Percentiles rank a stretch among this genome's conserved stretches.
phyloP scores from a whole-genome alignment of 2,888 invertebrate genomes.

The Aleiodes testaceus region DNA sequence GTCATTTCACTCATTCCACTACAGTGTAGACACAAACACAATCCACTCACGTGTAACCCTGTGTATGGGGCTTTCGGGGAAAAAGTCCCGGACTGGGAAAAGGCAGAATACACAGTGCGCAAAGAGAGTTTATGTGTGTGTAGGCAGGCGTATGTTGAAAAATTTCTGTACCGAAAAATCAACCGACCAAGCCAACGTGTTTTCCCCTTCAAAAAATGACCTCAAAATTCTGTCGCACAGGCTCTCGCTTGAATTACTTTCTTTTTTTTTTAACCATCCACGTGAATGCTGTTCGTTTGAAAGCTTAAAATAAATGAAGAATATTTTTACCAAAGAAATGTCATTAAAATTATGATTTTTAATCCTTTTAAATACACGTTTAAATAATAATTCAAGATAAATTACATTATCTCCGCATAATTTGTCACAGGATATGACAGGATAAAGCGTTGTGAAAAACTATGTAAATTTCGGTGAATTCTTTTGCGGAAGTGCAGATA shows the following conservation, averaged over 20 bases:
- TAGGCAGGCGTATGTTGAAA: slow-evolving; percentile 24
- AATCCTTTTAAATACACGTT: no score
- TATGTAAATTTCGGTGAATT: background rate
- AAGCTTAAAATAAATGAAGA: slow-evolving; percentile 9
- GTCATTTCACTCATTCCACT: background rate
- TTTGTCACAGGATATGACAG: background rate
- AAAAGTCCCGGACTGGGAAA: slow-evolving; percentile 3
- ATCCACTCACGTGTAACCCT: no score
- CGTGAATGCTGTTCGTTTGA: background rate
- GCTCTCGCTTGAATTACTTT: slow-evolving; percentile 7
- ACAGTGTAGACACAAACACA: background rate
- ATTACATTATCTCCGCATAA: background rate
- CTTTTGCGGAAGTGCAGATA: no score
- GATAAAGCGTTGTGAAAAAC: background rate
- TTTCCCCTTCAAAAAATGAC: slow-evolving; percentile 33
- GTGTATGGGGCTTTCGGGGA: background rate
- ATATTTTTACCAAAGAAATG: no score
- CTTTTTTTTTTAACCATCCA: background rate
- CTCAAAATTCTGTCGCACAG: slow-evolving; percentile 21
- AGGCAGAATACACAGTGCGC: background rate
- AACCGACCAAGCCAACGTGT: slow-evolving; percentile 36
- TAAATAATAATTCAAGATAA: no score
- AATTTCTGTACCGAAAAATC: slow-evolving; percentile 39
- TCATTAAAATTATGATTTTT: no score
- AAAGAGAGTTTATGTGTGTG: background rate